Percentiles rank a stretch among this genome's conserved stretches.
Conservation (phyloP, 1,140 invertebrate species). For the Lepidostoma basale region DNA sequence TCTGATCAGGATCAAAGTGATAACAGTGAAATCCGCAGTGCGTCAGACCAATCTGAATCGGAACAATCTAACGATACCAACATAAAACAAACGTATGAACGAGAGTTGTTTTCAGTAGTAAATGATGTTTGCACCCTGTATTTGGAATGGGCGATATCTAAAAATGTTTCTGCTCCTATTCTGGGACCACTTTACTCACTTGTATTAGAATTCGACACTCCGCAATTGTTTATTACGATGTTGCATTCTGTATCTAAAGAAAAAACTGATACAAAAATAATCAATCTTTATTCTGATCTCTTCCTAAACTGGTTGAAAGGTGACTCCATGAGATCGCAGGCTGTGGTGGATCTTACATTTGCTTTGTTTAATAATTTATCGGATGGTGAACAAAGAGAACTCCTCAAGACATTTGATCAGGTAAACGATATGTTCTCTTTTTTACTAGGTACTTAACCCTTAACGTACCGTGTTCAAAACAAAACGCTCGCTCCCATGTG, state of each 20-base stretch:
- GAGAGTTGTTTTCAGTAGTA: slow-evolving; percentile 59
- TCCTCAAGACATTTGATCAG: slow-evolving; percentile 61
- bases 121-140: slow-evolving; percentile 60
- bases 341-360: slow-evolving; percentile 66
- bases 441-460: too few species aligned
- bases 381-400: slow-evolving; percentile 55
- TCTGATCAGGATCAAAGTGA: slow-evolving; percentile 25
- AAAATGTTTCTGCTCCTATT: slow-evolving; percentile 50
- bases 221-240: slow-evolving; percentile 53
- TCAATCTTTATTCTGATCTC: slow-evolving; percentile 58
- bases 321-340: slow-evolving; percentile 53
- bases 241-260: slow-evolving; percentile 49
- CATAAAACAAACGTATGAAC: slow-evolving; percentile 40
- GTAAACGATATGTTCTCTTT: too few species aligned
- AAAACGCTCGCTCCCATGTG: too few species aligned
- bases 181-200: slow-evolving; percentile 54
- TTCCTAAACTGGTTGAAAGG: slow-evolving; percentile 58
- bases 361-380: slow-evolving; percentile 61
- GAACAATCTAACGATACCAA: slow-evolving; percentile 10
- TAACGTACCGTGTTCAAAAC: too few species aligned
- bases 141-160: slow-evolving; percentile 55
- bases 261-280: slow-evolving; percentile 48
- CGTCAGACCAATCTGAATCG: too few species aligned
- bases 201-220: slow-evolving; percentile 55
- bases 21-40: not conserved